Percentiles rank a stretch among this genome's conserved stretches.
Evolutionary conservation across 2,113 vertebrate species (phyloP).

Genomic region (Eclectus roratus): DNA sequence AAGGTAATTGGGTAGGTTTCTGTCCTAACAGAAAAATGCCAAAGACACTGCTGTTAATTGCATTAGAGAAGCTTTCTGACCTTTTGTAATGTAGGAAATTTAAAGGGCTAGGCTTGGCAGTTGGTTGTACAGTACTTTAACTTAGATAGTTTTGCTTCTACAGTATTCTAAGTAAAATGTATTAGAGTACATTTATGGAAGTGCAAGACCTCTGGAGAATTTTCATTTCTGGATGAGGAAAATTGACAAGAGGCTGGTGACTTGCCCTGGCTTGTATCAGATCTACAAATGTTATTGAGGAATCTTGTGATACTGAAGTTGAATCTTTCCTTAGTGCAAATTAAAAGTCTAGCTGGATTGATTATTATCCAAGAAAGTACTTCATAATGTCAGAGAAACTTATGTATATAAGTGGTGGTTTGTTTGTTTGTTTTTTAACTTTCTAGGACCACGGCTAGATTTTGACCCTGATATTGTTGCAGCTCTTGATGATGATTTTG

Average conservation of each 20-base stretch:
- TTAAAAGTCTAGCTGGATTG: not conserved
- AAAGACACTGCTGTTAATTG: not conserved
- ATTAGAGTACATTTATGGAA: not conserved
- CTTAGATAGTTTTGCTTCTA: not conserved
- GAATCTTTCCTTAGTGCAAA: not conserved
- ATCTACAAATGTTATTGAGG: not conserved
- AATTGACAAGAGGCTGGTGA: not conserved
- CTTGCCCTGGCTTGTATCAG: not conserved
- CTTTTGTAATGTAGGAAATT: not conserved
- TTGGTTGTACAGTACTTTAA: not conserved
- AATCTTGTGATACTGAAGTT: not conserved
- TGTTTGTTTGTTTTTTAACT: not conserved
- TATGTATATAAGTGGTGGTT: not conserved
- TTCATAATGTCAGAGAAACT: not conserved
- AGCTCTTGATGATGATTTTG: slow-evolving; percentile 94
- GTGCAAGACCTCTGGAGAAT: not conserved
- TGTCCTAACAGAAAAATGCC: not conserved
- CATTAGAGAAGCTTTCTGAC: not conserved
- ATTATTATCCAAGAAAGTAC: not conserved
- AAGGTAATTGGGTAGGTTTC: not conserved
- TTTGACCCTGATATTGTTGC: slow-evolving; percentile 97
- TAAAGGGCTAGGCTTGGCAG: not conserved
- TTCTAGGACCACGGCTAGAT: slow-evolving; percentile 88
- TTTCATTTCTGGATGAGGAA: not conserved
- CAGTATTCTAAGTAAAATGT: not conserved